These are phyloP conservation scores for Meteorus cinctellus DNA, from an alignment of 2,888 invertebrate genomes.

Conservation along the genomic window DNA sequence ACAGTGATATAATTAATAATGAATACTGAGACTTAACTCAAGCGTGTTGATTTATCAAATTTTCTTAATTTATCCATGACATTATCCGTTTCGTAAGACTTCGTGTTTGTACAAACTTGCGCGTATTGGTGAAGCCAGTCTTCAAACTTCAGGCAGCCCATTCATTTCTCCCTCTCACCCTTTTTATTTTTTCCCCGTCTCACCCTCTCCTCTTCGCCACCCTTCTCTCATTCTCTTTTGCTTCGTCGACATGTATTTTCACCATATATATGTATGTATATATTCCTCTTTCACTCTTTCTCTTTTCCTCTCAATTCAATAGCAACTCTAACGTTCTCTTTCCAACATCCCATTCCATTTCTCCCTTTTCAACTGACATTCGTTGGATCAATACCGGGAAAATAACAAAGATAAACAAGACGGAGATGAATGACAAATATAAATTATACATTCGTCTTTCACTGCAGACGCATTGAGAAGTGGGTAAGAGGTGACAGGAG, in stretches of 20 bases:
- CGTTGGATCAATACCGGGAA: slow-evolving; percentile 66
- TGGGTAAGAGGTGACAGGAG: slow-evolving; percentile 39
- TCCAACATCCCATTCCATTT: slow-evolving; percentile 55
- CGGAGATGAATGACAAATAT: slow-evolving; percentile 67
- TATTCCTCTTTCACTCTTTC: slow-evolving; percentile 34
- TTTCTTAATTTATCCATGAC: slow-evolving; percentile 68
- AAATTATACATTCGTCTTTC: slow-evolving; percentile 66
- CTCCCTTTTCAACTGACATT: slow-evolving; percentile 57
- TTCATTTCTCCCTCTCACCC: slow-evolving; percentile 43
- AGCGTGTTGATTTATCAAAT: slow-evolving; percentile 67
- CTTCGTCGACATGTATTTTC: slow-evolving; percentile 45
- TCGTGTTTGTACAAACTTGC: slow-evolving; percentile 67
- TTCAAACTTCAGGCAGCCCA: slow-evolving; percentile 65
- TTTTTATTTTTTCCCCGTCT: slow-evolving; percentile 43
- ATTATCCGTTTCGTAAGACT: slow-evolving; percentile 66
- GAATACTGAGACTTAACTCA: slow-evolving; percentile 19
- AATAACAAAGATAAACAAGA: slow-evolving; percentile 69
- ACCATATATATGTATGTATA: slow-evolving; percentile 34
- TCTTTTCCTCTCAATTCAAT: slow-evolving; percentile 21
- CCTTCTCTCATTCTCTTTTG: slow-evolving; percentile 23
- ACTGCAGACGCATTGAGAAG: slow-evolving; percentile 49
- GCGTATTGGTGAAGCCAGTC: slow-evolving; percentile 64
- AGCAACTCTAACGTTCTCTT: slow-evolving; percentile 1
- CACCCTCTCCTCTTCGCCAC: slow-evolving; percentile 26
- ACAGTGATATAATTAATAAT: slow-evolving; percentile 42